A percentile compares a stretch with the other conserved stretches of the same genome.
These are phyloP conservation scores for Reinhardtius hippoglossoides DNA, from an alignment of 2,113 vertebrate genomes.

Conservation along the genomic window DNA sequence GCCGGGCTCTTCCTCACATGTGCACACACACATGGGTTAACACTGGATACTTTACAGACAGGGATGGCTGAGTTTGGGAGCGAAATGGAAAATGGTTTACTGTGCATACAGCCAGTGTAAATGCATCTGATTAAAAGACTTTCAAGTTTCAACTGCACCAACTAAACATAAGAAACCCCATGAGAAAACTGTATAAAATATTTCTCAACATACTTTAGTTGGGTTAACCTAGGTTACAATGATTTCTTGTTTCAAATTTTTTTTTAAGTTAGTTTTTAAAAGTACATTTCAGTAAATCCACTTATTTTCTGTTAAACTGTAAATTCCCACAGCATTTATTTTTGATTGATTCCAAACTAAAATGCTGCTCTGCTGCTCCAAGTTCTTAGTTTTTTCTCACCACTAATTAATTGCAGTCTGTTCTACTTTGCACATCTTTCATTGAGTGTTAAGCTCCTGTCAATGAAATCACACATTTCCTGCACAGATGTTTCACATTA, in stretches of 20 bases:
- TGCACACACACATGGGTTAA: not conserved
- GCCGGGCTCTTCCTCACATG: slow-evolving; percentile 12
- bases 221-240: not conserved
- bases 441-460: not conserved
- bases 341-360: too few species aligned
- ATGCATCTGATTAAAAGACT: slow-evolving; percentile 24
- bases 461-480: too few species aligned
- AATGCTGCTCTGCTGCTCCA: too few species aligned
- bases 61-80: not conserved
- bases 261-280: too few species aligned
- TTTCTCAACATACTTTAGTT: not conserved
- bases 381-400: not conserved
- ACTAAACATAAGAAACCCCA: not conserved
- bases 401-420: not conserved
- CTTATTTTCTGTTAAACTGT: not conserved
- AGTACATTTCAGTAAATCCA: not conserved
- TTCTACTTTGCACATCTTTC: not conserved
- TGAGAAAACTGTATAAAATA: not conserved
- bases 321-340: too few species aligned
- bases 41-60: not conserved
- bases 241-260: not conserved
- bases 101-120: not conserved
- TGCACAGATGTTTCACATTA: too few species aligned
- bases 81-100: slow-evolving; percentile 20
- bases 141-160: not conserved